phyloP scores from a whole-genome alignment of 1,140 invertebrate species.

The Trachymyrmex septentrionalis region DNA sequence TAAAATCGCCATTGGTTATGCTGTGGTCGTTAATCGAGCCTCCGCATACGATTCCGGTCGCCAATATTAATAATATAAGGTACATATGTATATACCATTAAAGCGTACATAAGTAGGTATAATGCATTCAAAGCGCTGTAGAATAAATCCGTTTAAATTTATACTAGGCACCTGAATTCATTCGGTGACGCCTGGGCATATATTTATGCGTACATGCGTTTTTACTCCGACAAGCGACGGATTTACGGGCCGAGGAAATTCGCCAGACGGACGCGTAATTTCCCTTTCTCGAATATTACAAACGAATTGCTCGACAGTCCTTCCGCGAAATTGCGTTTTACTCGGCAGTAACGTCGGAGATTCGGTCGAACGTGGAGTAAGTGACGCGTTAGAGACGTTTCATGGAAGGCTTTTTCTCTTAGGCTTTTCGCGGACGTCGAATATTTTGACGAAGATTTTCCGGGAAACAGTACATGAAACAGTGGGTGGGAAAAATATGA shows the following conservation, averaged over 20 bases:
- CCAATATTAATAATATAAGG: conserved; percentile 41
- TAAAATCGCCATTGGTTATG: neutral
- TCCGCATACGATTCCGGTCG: neutral
- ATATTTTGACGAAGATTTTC: neutral
- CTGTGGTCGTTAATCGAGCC: neutral
- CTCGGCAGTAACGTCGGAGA: neutral
- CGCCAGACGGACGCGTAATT: neutral
- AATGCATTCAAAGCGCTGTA: neutral
- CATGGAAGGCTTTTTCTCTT: neutral
- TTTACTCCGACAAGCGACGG: conserved; percentile 47
- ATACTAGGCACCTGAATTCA: conserved; percentile 20
- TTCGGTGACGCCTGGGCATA: neutral
- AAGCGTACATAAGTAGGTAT: neutral
- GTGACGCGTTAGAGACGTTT: neutral
- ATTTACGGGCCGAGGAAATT: conserved; percentile 57
- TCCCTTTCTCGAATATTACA: neutral
- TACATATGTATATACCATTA: neutral
- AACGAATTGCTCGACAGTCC: conserved; percentile 15
- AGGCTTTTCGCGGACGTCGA: neutral
- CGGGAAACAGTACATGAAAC: neutral
- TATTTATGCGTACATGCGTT: conserved; percentile 56
- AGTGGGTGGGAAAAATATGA: neutral
- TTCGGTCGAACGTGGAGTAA: neutral
- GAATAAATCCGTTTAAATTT: conserved; percentile 57
- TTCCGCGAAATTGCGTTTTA: neutral